These are phyloP conservation scores for Halictus rubicundus DNA, from an alignment of 1,140 invertebrate genomes.

Conservation along the genomic window DNA sequence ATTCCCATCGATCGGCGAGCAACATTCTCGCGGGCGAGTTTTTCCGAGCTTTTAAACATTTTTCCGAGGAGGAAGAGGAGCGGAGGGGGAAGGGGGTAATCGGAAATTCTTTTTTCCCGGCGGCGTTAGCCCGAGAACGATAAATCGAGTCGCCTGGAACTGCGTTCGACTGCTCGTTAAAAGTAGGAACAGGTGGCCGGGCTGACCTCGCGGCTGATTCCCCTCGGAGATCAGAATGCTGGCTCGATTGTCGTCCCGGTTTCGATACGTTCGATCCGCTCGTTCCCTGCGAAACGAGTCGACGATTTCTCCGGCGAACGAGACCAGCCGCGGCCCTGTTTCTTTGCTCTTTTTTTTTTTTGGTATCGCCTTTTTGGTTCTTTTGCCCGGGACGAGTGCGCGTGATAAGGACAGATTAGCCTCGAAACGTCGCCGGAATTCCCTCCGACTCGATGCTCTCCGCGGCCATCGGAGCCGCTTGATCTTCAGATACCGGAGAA, in stretches of 20 bases:
- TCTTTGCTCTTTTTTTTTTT: neutral
- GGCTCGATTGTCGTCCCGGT: slow-evolving; percentile 16
- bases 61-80: neutral
- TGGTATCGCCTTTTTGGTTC: slow-evolving; percentile 5
- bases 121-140: neutral
- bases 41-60: neutral
- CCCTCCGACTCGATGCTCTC: neutral
- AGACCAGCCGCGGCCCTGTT: too few species aligned
- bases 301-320: slow-evolving; percentile 9
- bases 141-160: slow-evolving; percentile 2
- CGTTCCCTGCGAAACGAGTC: neutral
- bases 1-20: neutral
- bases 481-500: too few species aligned
- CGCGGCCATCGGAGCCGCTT: too few species aligned
- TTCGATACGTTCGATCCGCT: slow-evolving; percentile 14
- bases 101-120: neutral
- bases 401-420: slow-evolving; percentile 40
- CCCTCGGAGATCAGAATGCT: slow-evolving; percentile 1
- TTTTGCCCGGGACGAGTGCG: neutral
- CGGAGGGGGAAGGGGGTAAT: neutral
- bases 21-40: neutral
- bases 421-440: slow-evolving; percentile 32
- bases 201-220: slow-evolving; percentile 5
- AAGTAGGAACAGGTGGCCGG: slow-evolving; percentile 19
- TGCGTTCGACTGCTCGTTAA: neutral